Conservation (phyloP, 2,888 invertebrate genomes). For the Agrotis clavis region DNA sequence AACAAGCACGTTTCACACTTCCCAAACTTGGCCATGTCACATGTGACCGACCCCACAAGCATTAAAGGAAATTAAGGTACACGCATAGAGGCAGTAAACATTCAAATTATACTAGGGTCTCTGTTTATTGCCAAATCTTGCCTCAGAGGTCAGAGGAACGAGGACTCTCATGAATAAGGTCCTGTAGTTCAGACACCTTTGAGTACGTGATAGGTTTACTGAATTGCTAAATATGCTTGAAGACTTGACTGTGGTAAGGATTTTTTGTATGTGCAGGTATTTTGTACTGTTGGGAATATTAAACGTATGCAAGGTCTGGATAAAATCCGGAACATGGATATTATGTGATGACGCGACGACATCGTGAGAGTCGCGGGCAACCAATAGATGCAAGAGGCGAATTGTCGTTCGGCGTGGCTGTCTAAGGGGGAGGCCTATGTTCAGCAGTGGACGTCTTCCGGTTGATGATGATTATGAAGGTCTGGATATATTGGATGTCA, state of each 20-base stretch:
- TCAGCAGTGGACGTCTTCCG: too few relatives aligned
- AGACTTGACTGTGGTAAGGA: constrained; percentile 1
- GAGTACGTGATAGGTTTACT: constrained; percentile 46
- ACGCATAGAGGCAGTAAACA: constrained; percentile 68
- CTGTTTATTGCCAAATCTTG: constrained; percentile 73
- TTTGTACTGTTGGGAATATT: background rate
- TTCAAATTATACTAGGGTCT: constrained; percentile 73
- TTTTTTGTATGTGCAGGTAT: constrained; percentile 22
- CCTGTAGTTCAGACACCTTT: constrained; percentile 74
- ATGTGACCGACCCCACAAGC: constrained; percentile 49
- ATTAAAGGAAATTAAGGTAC: constrained; percentile 67
- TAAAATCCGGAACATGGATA: too few relatives aligned
- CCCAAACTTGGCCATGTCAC: constrained; percentile 38
- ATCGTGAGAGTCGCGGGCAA: too few relatives aligned
- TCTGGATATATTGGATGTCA: too few relatives aligned
- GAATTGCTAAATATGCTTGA: constrained; percentile 21
- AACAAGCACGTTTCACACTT: constrained; percentile 29
- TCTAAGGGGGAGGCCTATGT: too few relatives aligned
- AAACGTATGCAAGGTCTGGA: too few relatives aligned
- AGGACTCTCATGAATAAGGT: constrained; percentile 74
- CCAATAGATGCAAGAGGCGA: too few relatives aligned
- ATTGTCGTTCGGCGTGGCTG: too few relatives aligned
- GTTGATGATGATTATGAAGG: too few relatives aligned
- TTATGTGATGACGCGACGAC: too few relatives aligned
- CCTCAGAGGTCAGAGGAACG: constrained; percentile 70